phyloP scores from a whole-genome alignment of 1,140 invertebrate species.

The Heliconius congener region DNA sequence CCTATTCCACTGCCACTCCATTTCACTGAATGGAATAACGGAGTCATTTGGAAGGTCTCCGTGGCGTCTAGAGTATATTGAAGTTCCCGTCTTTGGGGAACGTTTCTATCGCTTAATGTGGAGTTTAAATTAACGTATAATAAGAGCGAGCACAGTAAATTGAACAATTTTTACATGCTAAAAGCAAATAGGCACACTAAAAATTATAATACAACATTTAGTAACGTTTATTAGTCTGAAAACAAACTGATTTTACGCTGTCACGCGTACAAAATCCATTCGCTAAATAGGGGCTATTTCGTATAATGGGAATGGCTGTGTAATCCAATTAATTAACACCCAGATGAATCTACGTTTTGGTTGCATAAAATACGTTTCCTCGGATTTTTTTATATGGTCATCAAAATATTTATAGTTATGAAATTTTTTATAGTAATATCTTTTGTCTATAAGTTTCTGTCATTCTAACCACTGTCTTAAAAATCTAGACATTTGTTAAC shows the following conservation, averaged over 20 bases:
- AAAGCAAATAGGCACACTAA: slow-evolving; percentile 6
- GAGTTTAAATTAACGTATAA: not conserved
- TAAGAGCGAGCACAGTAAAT: not conserved
- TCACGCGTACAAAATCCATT: slow-evolving; percentile 67
- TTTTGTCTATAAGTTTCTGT: no score
- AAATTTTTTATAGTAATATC: not conserved
- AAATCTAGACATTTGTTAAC: no score
- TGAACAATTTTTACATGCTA: not conserved
- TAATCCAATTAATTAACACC: slow-evolving; percentile 72
- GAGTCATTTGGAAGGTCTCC: slow-evolving; percentile 67
- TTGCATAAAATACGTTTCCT: slow-evolving; percentile 39
- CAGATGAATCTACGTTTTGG: slow-evolving; percentile 66
- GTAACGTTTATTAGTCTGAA: slow-evolving; percentile 39
- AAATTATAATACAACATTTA: slow-evolving; percentile 16
- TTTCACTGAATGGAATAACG: slow-evolving; percentile 76
- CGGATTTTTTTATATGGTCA: not conserved
- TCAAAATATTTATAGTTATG: not conserved
- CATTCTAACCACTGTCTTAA: no score
- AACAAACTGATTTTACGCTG: slow-evolving; percentile 63
- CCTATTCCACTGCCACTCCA: slow-evolving; percentile 76
- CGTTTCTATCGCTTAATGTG: slow-evolving; percentile 27
- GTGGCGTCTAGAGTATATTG: slow-evolving; percentile 57
- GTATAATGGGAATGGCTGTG: slow-evolving; percentile 64
- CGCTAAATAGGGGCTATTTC: slow-evolving; percentile 65
- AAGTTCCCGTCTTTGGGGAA: slow-evolving; percentile 41